Percentiles rank a stretch among this genome's conserved stretches.
phyloP scores from a whole-genome alignment of 2,888 invertebrate genomes.

The Adineta ricciae region DNA sequence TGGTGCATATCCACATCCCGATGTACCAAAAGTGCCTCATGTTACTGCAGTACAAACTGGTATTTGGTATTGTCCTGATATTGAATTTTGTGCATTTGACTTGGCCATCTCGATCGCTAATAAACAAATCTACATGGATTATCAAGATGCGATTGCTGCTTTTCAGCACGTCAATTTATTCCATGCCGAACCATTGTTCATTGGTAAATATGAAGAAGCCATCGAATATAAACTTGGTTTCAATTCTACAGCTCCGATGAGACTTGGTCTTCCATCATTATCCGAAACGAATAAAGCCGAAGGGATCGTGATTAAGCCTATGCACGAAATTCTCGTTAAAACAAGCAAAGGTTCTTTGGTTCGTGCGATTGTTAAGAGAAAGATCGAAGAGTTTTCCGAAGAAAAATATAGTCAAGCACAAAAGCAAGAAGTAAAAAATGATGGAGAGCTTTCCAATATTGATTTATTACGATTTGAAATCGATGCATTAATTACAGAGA shows the following conservation, averaged over 20 bases:
- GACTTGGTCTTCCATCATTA: not conserved
- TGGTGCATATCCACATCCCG: not conserved
- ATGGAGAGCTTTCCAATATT: not conserved
- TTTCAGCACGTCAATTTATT: not conserved
- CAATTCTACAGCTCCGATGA: not conserved
- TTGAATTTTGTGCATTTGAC: not conserved
- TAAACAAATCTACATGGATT: not conserved
- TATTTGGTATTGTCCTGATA: not conserved
- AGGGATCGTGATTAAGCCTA: not conserved
- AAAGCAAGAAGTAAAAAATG: not conserved
- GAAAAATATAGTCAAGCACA: not conserved
- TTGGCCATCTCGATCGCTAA: not conserved
- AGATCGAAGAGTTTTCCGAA: not conserved
- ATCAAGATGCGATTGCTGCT: not conserved
- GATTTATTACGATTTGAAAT: not conserved
- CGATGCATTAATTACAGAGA: not conserved
- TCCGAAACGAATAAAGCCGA: not conserved
- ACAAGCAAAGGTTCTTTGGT: not conserved
- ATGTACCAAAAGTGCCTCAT: not conserved
- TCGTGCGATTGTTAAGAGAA: not conserved
- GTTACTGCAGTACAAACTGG: not conserved
- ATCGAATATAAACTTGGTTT: not conserved
- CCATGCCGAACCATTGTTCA: not conserved
- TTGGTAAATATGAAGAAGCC: constrained; percentile 3
- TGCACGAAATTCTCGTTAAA: not conserved